Conservation (phyloP, 2,888 invertebrate genomes). For the Molanna angustata region DNA sequence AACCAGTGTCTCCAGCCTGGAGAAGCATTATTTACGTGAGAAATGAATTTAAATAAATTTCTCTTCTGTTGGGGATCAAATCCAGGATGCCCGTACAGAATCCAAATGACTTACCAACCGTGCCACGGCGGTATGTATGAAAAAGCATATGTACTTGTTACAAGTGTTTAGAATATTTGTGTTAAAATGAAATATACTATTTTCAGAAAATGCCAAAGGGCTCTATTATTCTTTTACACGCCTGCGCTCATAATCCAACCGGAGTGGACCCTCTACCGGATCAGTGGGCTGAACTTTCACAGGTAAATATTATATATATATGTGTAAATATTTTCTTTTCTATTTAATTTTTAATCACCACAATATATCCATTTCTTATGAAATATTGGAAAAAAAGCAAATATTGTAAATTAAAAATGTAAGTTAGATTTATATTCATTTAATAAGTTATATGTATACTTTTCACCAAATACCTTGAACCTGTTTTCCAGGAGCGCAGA, state of each 20-base stretch:
- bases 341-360: background rate
- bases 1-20: no score
- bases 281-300: conserved; percentile 88
- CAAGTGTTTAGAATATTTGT: background rate
- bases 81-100: background rate
- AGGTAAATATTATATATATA: conserved; percentile 44
- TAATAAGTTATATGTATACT: no score
- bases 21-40: no score
- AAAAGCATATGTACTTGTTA: background rate
- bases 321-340: no score
- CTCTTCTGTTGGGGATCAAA: no score
- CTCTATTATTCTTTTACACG: conserved; percentile 88
- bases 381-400: no score
- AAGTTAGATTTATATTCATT: no score
- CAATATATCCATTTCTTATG: background rate
- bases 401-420: no score
- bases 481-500: no score
- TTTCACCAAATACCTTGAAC: no score
- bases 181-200: background rate
- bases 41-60: no score
- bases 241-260: conserved; percentile 98
- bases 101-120: background rate
- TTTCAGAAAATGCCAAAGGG: conserved; percentile 88
- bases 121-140: background rate
- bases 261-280: conserved; percentile 86